phyloP scores from a whole-genome alignment of 2,888 invertebrate genomes.

The Drosophila dives region DNA sequence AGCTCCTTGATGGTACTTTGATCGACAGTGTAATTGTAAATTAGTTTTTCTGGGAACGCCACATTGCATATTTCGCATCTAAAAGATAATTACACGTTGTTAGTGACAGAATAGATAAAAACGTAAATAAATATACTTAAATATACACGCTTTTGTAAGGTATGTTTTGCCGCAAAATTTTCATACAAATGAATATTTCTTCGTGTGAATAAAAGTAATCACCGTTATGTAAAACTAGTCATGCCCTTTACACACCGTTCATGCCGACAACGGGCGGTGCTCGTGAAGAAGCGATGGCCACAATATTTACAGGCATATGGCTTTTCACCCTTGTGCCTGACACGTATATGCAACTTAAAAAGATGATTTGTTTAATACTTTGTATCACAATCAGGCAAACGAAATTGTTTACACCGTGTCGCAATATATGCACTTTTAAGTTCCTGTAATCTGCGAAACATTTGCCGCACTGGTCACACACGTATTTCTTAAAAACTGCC shows the following conservation, averaged over 20 bases:
- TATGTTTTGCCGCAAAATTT: conserved; percentile 77
- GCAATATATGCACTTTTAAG: conserved; percentile 45
- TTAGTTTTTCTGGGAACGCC: conserved; percentile 49
- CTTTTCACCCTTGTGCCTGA: conserved; percentile 81
- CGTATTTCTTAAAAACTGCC: not conserved
- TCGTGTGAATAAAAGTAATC: conserved; percentile 46
- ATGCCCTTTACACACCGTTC: conserved; percentile 70
- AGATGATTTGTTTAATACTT: conserved; percentile 52
- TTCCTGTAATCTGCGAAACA: conserved; percentile 16
- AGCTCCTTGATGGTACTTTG: conserved; percentile 61
- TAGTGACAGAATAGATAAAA: conserved; percentile 15
- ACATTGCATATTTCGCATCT: conserved; percentile 61
- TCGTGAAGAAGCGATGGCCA: conserved; percentile 66
- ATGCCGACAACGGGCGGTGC: conserved; percentile 72
- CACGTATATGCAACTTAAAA: conserved; percentile 57
- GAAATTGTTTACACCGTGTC: conserved; percentile 59
- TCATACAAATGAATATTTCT: conserved; percentile 67
- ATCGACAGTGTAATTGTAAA: conserved; percentile 49
- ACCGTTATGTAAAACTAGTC: not conserved
- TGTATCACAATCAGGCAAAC: conserved; percentile 52
- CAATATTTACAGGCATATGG: conserved; percentile 80
- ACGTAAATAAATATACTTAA: conserved; percentile 35
- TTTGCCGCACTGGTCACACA: conserved; percentile 48
- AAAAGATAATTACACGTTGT: conserved; percentile 4
- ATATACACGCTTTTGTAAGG: conserved; percentile 78